Evolutionary conservation across 2,797 vertebrate species (phyloP), one percentile per base, ranked within the genome.

Genomic region (Coregonus ussuriensis): DNA sequence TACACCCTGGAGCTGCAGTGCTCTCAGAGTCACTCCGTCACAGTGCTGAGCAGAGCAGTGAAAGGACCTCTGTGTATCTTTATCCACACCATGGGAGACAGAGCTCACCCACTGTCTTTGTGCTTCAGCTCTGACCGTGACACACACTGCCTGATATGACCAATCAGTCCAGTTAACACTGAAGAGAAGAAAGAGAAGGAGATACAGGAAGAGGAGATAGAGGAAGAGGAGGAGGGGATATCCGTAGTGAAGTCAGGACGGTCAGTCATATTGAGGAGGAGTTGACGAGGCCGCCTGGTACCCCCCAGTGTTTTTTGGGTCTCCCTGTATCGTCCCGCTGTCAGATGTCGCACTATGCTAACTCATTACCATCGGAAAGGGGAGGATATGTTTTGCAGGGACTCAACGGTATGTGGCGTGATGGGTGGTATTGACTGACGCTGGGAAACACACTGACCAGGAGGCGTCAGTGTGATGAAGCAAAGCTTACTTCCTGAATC

Each of bases 1-100:
- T 82, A 83, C 70, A n/a, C 66, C 85, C 85, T 73, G 83, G 76
- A 85, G 88, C 76, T 51, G 79, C 77, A 69, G 75, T 14, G 25
- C 71, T 83, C 78, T 72, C 74, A 71, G 63, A 89, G 82, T 90
- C 79, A 74, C 71, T 87, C 85, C 14, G 82, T 90, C 89, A 86
- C 87, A 83, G 86, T 52, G 77, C 29, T 25, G 72, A 33, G 75
- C 77, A 78, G 74, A 69, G 59, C 69, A 72, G 54, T 91, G 89
- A 95, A 91, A 92, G 92, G 71, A 74, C 0, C 72, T 33, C 85
- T 88, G 87, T 94, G 93, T 94, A 83, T 88, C 51, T 6, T 25
- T 15, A 51, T 1, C 67, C 21, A 18, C 81, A 33, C 84, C 80
- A 75, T 81, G 88, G 82, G 87, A 77, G 80, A 72, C 72, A 77